Base-by-base conservation (phyloP, 2,888 invertebrate species). In the Machimus atricapillus region DNA sequence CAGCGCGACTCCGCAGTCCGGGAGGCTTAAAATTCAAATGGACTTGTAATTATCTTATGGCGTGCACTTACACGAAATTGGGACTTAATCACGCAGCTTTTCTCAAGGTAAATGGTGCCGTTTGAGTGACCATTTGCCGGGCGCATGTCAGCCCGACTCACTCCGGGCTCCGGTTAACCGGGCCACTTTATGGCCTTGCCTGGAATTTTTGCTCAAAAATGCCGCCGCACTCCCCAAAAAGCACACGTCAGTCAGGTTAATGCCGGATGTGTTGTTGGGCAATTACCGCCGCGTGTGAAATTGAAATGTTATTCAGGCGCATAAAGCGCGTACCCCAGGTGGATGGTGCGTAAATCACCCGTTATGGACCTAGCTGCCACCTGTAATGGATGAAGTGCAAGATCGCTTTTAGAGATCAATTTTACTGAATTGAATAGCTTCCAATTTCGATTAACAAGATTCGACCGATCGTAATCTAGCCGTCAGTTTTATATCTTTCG, bases 41-140 rank as follows among this genome's bases (percentile, higher is more conserved):
- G 85, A 52, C 46, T 43, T n/a, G 74, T 74, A 85, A 85, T 85
- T 85, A 85, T 74, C 27, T 43, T 46, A 85, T 85, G 66, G 37
- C 56, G 85, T 46, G 85, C 73, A 74, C 56, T 27, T 74, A 37
- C 43, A 31, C 7, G 74, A 74, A 73, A 85, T 74, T 23, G 31
- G 46, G 23, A 4, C 31, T 74, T 43, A 85, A 85, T 85, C 85
- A 85, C 52, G 85, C 74, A 31, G 85, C 85, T 73, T 85, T 74
- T 43, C 14, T 85, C 85, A 85, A 85, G 85, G 85, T 23, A 46
- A 74, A 31, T 27, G 76, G 74, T 40, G 73, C 85, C 27, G 73
- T 74, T 74, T 74, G 83, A 73, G 27, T 40, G 85, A 74, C 46
- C 85, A 85, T 52, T 85, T 43, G 74, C 85, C 74, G 85, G 85